Evolutionary conservation across 2,888 invertebrate genomes (phyloP).

Genomic region (Ametastegia equiseti): DNA sequence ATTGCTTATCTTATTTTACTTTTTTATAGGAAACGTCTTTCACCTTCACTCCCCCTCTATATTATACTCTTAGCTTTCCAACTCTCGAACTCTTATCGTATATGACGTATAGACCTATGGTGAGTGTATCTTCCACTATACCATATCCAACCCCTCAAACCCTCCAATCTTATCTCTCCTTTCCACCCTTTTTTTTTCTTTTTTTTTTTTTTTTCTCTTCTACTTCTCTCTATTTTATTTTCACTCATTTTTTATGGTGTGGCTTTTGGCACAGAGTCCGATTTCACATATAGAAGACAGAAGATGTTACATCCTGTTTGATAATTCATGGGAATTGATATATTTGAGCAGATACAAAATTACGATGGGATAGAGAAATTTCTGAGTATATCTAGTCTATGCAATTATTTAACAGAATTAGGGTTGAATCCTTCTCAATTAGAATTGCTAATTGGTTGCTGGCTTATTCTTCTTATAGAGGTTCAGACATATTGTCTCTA

Average conservation of each 20-base stretch:
- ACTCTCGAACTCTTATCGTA: not conserved
- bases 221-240: not conserved
- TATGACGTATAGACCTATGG: not conserved
- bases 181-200: not conserved
- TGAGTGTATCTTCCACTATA: not conserved
- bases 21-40: conserved; percentile 9
- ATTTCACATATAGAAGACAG: no score
- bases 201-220: not conserved
- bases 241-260: not conserved
- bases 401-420: no score
- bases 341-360: no score
- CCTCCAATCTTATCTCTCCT: not conserved
- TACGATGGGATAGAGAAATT: no score
- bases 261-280: not conserved
- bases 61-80: no score
- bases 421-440: no score
- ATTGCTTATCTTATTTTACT: conserved; percentile 9
- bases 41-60: not conserved
- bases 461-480: not conserved
- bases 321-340: no score
- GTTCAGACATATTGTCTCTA: not conserved
- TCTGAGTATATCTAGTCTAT: no score
- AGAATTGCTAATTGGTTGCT: no score
- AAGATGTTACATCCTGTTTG: no score
- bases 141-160: not conserved